Evolutionary conservation across 2,888 invertebrate species (phyloP).

Genomic region (Campoplex capitator): DNA sequence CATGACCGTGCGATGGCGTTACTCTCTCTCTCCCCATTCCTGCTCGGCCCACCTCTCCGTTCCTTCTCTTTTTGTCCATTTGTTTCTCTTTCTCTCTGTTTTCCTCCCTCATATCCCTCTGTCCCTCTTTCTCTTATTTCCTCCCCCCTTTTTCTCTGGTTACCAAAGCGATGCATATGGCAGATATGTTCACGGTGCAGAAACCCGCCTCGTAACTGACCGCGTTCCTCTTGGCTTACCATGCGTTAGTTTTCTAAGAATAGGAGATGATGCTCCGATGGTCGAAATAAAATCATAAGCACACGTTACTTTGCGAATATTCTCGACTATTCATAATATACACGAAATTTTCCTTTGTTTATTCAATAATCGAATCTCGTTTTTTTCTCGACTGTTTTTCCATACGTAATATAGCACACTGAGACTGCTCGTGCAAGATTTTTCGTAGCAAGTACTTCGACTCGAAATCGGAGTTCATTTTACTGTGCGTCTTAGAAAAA

Average conservation of each 20-base stretch:
- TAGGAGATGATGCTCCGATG: conserved; percentile 11
- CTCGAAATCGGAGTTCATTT: too few relatives aligned
- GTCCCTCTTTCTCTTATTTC: neutral
- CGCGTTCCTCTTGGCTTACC: conserved; percentile 72
- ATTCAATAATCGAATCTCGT: neutral
- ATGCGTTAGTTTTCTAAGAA: conserved; percentile 70
- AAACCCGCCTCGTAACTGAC: conserved; percentile 68
- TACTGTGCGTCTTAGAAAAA: too few relatives aligned
- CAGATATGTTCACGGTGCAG: conserved; percentile 71
- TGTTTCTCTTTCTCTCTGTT: neutral
- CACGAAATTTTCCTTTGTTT: conserved; percentile 18
- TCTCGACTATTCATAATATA: conserved; percentile 6
- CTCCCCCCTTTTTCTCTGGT: conserved; percentile 9
- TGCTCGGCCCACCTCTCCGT: neutral
- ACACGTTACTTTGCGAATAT: conserved; percentile 29
- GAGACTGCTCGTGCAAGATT: too few relatives aligned
- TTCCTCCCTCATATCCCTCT: conserved; percentile 3
- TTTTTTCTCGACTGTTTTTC: neutral
- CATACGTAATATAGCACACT: too few relatives aligned
- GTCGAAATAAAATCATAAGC: conserved; percentile 26
- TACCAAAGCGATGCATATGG: conserved; percentile 49
- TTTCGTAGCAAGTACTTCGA: too few relatives aligned
- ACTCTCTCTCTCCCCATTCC: neutral
- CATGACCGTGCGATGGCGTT: conserved; percentile 46
- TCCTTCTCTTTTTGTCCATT: neutral